Percentiles rank a stretch among this genome's conserved stretches.
phyloP scores from a whole-genome alignment of 2,113 vertebrate species.

The Grantiella picta region DNA sequence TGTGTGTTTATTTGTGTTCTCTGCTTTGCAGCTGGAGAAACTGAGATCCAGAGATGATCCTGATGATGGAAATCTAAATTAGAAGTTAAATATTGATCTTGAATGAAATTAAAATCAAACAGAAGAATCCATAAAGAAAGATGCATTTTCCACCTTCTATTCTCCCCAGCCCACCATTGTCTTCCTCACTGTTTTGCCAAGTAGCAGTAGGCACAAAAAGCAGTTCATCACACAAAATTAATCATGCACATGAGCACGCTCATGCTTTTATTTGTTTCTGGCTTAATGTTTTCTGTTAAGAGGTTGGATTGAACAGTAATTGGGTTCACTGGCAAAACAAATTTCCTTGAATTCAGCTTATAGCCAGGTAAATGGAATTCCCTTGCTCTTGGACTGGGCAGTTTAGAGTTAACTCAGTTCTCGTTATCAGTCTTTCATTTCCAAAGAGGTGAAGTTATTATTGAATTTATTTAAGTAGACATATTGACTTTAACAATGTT shows the following conservation, averaged over 20 bases:
- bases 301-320: neutral
- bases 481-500: neutral
- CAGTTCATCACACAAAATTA: neutral
- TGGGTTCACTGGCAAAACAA: neutral
- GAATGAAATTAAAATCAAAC: neutral
- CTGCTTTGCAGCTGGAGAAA: neutral
- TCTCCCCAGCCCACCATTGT: neutral
- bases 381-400: neutral
- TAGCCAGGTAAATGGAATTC: neutral
- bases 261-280: neutral
- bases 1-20: neutral
- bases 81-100: neutral
- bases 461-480: neutral
- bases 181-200: neutral
- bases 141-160: fast-evolving
- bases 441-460: neutral
- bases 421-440: neutral
- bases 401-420: neutral
- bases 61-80: neutral
- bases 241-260: fast-evolving
- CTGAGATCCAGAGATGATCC: neutral
- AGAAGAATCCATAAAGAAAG: neutral
- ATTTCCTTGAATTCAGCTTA: neutral
- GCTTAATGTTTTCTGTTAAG: neutral
- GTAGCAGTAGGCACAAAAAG: neutral